Evolutionary conservation across 2,797 vertebrate genomes (phyloP).

Genomic region (Macropodus opercularis): DNA sequence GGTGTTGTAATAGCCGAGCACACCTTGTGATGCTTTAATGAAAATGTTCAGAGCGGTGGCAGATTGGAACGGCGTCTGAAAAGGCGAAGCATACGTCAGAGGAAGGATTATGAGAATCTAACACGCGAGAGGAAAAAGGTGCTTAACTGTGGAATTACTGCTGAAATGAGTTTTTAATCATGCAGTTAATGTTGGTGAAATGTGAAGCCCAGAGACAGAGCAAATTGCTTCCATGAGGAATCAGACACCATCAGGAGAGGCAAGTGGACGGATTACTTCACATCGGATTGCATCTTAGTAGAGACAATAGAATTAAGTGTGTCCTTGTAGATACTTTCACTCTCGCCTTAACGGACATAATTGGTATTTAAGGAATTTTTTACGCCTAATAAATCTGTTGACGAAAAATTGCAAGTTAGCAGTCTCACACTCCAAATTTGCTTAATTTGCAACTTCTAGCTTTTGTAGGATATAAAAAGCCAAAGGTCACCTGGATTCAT

Average conservation of each 20-base stretch:
- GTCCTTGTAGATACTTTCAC: slow-evolving; percentile 43
- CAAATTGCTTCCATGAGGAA: slow-evolving; percentile 76
- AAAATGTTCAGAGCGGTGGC: slow-evolving; percentile 65
- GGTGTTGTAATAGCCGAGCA: slow-evolving; percentile 53
- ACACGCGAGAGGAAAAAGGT: slow-evolving; percentile 75
- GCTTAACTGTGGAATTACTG: slow-evolving; percentile 82
- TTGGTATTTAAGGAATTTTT: slow-evolving; percentile 27
- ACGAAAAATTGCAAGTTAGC: slow-evolving; percentile 17
- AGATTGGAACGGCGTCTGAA: slow-evolving; percentile 62
- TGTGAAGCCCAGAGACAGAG: slow-evolving; percentile 72
- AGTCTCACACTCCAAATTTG: slow-evolving; percentile 11
- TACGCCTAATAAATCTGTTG: slow-evolving; percentile 17
- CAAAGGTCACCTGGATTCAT: slow-evolving; percentile 59
- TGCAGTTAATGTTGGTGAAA: slow-evolving; percentile 82
- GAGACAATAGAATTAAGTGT: slow-evolving; percentile 55
- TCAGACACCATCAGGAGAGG: slow-evolving; percentile 65
- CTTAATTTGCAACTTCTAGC: slow-evolving; percentile 21
- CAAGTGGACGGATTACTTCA: slow-evolving; percentile 63
- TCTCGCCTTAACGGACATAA: slow-evolving; percentile 39
- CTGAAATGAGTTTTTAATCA: slow-evolving; percentile 82
- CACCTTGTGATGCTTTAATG: slow-evolving; percentile 72
- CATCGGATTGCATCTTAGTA: slow-evolving; percentile 55
- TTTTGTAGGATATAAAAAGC: slow-evolving; percentile 33
- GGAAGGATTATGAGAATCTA: slow-evolving; percentile 73
- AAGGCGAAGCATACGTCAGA: slow-evolving; percentile 70